Evolutionary conservation across 2,797 vertebrate genomes (phyloP).

Genomic region (Amniataba percoides): DNA sequence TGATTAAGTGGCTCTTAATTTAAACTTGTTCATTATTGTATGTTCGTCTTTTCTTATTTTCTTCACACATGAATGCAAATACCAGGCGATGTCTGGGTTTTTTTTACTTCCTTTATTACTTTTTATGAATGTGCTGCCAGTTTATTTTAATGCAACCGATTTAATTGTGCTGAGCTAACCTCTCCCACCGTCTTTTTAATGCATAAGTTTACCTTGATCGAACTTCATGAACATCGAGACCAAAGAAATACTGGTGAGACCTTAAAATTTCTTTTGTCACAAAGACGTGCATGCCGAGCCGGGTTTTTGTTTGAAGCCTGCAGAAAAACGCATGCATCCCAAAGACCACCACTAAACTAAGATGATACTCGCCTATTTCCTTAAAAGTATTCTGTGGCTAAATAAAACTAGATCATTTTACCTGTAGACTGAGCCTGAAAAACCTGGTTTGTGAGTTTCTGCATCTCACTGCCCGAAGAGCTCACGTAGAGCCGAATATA

Average conservation of each 20-base stretch:
- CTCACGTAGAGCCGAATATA: constrained; percentile 28
- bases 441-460: constrained; percentile 24
- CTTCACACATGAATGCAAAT: constrained; percentile 37
- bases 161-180: constrained; percentile 1
- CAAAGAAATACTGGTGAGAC: constrained; percentile 81
- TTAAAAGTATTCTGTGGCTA: constrained; percentile 18
- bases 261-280: constrained; percentile 53
- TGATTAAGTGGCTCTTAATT: constrained; percentile 29
- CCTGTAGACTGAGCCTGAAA: constrained; percentile 35
- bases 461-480: constrained; percentile 52
- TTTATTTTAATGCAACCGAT: constrained; percentile 15
- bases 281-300: constrained; percentile 2
- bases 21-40: background rate
- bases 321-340: constrained; percentile 51
- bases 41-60: background rate
- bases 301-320: background rate
- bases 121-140: constrained; percentile 19
- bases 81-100: constrained; percentile 11
- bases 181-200: background rate
- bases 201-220: background rate
- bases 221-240: constrained; percentile 71
- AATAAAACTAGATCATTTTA: constrained; percentile 13
- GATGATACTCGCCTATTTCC: constrained; percentile 4
- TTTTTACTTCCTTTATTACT: background rate
- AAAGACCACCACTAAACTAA: constrained; percentile 38